Evolutionary conservation across 2,113 vertebrate species (phyloP).

Genomic region (Anhinga rufa): DNA sequence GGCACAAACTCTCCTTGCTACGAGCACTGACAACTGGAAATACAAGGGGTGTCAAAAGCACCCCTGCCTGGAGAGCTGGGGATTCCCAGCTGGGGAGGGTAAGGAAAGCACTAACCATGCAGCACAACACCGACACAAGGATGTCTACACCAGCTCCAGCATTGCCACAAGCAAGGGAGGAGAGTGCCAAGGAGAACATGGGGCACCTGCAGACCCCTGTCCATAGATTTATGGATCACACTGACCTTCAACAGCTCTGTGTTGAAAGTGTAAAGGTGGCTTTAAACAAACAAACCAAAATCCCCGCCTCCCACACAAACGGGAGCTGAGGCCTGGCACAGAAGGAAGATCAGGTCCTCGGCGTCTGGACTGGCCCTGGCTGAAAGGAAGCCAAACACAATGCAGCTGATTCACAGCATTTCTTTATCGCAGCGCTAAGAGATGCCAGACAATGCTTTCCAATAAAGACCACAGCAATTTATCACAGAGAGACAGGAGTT

Average conservation of each 20-base stretch:
- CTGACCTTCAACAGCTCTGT: background rate
- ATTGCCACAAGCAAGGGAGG: background rate
- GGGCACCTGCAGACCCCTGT: background rate
- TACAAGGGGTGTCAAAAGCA: background rate
- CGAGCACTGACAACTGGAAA: background rate
- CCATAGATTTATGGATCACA: background rate
- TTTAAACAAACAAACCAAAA: background rate
- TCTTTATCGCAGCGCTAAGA: background rate
- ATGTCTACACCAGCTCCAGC: background rate
- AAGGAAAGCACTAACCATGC: background rate
- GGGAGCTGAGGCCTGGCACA: background rate
- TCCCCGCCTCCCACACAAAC: background rate
- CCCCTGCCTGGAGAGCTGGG: background rate
- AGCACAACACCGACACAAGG: background rate
- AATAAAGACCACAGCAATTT: constrained; percentile 6
- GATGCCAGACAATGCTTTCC: constrained; percentile 18
- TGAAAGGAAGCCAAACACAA: constrained; percentile 57
- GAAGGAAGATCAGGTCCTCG: constrained; percentile 6
- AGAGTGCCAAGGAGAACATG: background rate
- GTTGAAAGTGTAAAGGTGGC: background rate
- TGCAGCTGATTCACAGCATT: background rate
- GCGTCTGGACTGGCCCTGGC: background rate
- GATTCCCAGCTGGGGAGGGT: background rate
- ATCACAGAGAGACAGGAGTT: constrained; percentile 7
- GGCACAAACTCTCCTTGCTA: background rate